A percentile compares a stretch with the other conserved stretches of the same genome.
These are phyloP conservation scores for Diceros bicornis DNA, from an alignment of 2,797 vertebrate genomes.

Conservation along the genomic window DNA sequence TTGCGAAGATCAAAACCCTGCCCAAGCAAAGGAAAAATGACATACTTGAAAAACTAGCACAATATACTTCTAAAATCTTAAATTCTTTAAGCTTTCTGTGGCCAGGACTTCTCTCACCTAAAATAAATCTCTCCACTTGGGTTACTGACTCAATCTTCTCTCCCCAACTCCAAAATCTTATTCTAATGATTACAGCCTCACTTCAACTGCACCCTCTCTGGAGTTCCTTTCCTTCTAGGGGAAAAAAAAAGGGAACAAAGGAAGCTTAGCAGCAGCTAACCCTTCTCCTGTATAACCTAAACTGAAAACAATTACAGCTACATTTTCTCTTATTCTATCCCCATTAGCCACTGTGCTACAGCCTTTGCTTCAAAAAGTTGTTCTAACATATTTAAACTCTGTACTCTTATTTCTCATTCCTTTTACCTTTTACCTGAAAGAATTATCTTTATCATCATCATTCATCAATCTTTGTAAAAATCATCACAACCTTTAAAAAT, in stretches of 20 bases:
- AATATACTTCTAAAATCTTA: background rate
- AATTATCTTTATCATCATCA: background rate
- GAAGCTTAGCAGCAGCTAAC: background rate
- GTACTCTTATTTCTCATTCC: background rate
- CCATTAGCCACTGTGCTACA: background rate
- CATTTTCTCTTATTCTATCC: background rate
- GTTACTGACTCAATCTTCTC: background rate
- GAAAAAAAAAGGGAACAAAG: no score
- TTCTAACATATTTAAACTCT: background rate
- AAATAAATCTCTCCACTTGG: background rate
- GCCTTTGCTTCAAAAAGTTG: background rate
- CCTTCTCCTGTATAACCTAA: background rate
- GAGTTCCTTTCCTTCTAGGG: background rate
- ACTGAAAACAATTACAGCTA: background rate
- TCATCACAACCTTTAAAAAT: background rate
- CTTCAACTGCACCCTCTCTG: background rate
- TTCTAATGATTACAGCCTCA: background rate
- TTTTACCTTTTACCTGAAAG: background rate
- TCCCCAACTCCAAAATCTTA: no score
- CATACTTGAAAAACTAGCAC: background rate
- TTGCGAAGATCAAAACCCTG: background rate
- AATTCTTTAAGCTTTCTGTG: background rate
- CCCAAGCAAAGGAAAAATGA: background rate
- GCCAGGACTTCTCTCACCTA: background rate
- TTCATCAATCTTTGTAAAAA: background rate